phyloP scores from a whole-genome alignment of 2,113 vertebrate species.

The Speoplatyrhinus poulsoni region DNA sequence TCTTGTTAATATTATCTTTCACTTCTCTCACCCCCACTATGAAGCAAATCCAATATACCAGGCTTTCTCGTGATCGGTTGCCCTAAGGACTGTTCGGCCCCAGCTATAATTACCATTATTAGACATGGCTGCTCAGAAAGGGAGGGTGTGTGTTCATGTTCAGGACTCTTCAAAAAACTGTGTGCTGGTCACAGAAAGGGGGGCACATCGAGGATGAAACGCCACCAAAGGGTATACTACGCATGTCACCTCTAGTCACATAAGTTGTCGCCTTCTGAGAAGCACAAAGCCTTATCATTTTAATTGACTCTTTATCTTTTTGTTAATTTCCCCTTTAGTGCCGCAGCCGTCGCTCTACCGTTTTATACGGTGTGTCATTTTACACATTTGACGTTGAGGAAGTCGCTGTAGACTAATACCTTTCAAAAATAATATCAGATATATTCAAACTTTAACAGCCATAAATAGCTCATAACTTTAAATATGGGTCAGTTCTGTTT shows the following conservation, averaged over 20 bases:
- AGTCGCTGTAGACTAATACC: constrained; percentile 48
- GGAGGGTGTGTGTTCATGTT: constrained; percentile 10
- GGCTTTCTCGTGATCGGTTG: constrained; percentile 57
- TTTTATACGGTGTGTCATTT: constrained; percentile 51
- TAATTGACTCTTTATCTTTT: constrained; percentile 88
- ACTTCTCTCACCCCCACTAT: constrained; percentile 12
- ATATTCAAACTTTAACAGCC: constrained; percentile 28
- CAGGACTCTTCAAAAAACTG: constrained; percentile 30
- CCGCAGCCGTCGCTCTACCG: constrained; percentile 36
- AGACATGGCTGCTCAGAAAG: constrained; percentile 72
- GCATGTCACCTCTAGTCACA: constrained; percentile 82
- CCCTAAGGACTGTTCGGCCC: constrained; percentile 70
- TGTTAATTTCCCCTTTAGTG: constrained; percentile 62
- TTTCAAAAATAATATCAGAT: constrained; percentile 32
- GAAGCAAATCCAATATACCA: constrained; percentile 12
- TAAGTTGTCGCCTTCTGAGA: constrained; percentile 77
- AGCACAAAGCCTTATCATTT: constrained; percentile 79
- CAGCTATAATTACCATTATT: constrained; percentile 79
- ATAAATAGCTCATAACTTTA: too few relatives aligned
- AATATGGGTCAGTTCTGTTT: too few relatives aligned
- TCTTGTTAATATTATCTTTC: constrained; percentile 51
- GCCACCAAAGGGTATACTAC: constrained; percentile 62
- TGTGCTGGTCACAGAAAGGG: constrained; percentile 49
- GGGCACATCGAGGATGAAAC: constrained; percentile 50
- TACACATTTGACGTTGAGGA: constrained; percentile 42